Evolutionary conservation across 2,113 vertebrate genomes (phyloP), one percentile per base, ranked within the genome.

Genomic region (Pampusana beccarii): DNA sequence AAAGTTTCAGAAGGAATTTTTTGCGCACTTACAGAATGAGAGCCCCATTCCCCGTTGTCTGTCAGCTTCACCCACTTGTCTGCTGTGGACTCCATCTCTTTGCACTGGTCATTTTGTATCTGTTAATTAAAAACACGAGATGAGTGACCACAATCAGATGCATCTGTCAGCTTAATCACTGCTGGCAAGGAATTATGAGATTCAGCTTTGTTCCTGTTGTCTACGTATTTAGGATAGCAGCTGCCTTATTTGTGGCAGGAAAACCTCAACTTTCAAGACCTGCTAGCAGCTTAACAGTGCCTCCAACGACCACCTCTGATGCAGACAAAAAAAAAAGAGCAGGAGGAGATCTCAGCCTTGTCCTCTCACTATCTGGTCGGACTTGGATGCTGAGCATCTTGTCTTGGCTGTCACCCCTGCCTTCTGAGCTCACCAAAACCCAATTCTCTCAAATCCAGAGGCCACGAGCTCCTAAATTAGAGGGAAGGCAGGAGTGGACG

Each of bases 31-130:
- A 99, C 99, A 70, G 97, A 98, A 93, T 99, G 99, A 60, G 98
- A 98, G 11, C 98, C 98, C 99, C 99, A 99, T 96, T 99, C 98
- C 53, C 99, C 99, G 0, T 98, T 98, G 95, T 98, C 98, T 53
- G 99, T 99, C 69, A 99, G 97, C 86, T 98, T 99, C 80, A 99
- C 98, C 99, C 99, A 99, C 91, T 99, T 99, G 28, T 99, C 98
- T 62, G 98, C 98, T 0, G 98, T 97, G 16, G 98, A 97, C 74
- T 99, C 99, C 98, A 99, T 98, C 97, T 99, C 99, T 97, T 99
- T 99, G 97, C 99, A 99, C 95, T 99, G 99, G 93, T 99, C 99
- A 69, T 99, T 99, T 95, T 99, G 99, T 96, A 99, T 99, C 99
- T 99, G 97, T 90, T 20, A 77, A 92, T 82, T 33, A 91, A 97